phyloP scores from a whole-genome alignment of 2,797 vertebrate species.

The Acomys russatus region DNA sequence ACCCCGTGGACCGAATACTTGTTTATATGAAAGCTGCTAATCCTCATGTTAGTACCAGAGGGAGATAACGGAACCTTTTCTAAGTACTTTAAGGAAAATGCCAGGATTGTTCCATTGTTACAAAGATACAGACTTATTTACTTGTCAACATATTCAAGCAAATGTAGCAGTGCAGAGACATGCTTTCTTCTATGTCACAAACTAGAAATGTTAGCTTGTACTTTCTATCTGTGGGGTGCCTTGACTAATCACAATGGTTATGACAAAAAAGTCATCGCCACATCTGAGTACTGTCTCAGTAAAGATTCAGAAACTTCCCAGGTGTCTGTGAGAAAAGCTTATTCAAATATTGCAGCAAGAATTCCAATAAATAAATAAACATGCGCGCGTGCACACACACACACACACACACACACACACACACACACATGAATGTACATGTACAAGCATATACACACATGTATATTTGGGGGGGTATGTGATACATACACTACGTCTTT shows the following conservation, averaged over 20 bases:
- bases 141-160: neutral
- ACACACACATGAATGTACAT: neutral
- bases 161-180: neutral
- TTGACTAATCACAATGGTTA: neutral
- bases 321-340: neutral
- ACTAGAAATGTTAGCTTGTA: neutral
- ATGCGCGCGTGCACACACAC: neutral
- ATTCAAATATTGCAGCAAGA: conserved; percentile 38
- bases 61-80: neutral
- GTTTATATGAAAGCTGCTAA: conserved; percentile 20
- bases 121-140: neutral
- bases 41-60: neutral
- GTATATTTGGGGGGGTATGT: neutral
- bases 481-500: neutral
- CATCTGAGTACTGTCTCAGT: neutral
- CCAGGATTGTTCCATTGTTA: conserved; percentile 5
- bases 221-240: neutral
- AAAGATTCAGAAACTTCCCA: neutral
- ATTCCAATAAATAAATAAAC: neutral
- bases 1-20: neutral
- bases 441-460: neutral
- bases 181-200: neutral
- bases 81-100: neutral
- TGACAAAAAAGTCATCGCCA: neutral
- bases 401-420: neutral